Evolutionary conservation across 2,113 vertebrate species (phyloP), one percentile per base, ranked within the genome.

Genomic region (Monarcha castaneiventris): DNA sequence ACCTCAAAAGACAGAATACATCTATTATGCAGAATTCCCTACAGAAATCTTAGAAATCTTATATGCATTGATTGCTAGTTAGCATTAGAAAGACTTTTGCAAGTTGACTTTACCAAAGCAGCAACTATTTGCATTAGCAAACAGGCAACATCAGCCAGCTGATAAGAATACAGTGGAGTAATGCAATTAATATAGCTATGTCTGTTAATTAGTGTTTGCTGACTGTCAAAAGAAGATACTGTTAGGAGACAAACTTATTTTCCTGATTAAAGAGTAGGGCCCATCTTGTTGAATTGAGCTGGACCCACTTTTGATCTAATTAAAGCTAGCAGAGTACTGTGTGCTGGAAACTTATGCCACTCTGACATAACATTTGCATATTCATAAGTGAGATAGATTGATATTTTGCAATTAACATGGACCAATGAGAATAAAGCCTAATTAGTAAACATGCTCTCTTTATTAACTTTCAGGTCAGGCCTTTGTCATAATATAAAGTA

Each of bases 171-270:
- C 94, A 94, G 93, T 94, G 87, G 94, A 97, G 96, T 95, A 95
- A 97, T 97, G 97, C 96, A 98, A 98, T 98, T 98, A 98, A 98
- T 98, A 98, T 96, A 98, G 97, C 98, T 98, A 97, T 96, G 96
- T 98, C 97, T 98, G 96, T 98, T 98, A 98, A 98, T 98, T 98
- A 98, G 97, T 97, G 96, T 97, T 98, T 98, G 97, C 97, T 96
- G 96, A 98, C 97, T 98, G 98, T 97, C 97, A 97, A 89, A 97
- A 96, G 96, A 97, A 97, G 97, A 97, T 97, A 97, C 86, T 97
- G 95, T 97, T 97, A 98, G 85, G 91, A 98, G 95, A 95, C 97
- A 97, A 98, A 98, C 96, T 97, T 98, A 97, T 94, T 97, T 97
- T 97, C 90, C 94, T 96, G 98, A 98, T 98, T 97, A 98, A 98